phyloP scores from a whole-genome alignment of 2,888 invertebrate species.

The Flabesymbios commensalis region DNA sequence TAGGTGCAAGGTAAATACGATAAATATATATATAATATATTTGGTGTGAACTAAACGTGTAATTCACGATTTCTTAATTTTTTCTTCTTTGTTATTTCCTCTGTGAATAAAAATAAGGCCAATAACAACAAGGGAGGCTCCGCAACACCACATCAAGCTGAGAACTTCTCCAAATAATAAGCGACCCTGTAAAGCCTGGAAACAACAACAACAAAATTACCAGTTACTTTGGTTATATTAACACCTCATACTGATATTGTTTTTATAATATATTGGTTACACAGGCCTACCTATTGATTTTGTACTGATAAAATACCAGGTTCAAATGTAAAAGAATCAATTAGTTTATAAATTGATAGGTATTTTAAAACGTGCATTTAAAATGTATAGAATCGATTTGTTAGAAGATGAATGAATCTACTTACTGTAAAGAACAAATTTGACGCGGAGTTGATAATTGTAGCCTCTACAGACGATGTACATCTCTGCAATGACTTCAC shows the following conservation, averaged over 20 bases:
- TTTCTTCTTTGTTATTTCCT: neutral
- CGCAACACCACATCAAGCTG: constrained; percentile 73
- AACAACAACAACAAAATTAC: neutral
- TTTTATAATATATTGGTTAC: too few species aligned
- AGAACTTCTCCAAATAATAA: constrained; percentile 74
- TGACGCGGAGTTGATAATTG: constrained; percentile 63
- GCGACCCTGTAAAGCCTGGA: constrained; percentile 63
- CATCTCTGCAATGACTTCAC: constrained; percentile 62
- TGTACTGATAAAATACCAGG: too few species aligned
- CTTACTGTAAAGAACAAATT: constrained; percentile 63
- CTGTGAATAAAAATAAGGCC: constrained; percentile 71
- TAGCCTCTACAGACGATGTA: constrained; percentile 62
- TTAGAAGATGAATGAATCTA: too few species aligned
- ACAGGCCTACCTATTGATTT: too few species aligned
- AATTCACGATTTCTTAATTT: too few species aligned
- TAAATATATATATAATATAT: too few species aligned
- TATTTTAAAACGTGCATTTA: too few species aligned
- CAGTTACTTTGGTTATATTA: neutral
- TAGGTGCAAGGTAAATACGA: too few species aligned
- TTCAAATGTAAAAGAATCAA: too few species aligned
- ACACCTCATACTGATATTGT: neutral
- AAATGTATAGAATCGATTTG: too few species aligned
- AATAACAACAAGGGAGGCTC: constrained; percentile 71
- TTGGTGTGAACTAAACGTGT: too few species aligned
- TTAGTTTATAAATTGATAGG: neutral